Conservation (phyloP, 2,113 vertebrate genomes). For the Euleptes europaea region DNA sequence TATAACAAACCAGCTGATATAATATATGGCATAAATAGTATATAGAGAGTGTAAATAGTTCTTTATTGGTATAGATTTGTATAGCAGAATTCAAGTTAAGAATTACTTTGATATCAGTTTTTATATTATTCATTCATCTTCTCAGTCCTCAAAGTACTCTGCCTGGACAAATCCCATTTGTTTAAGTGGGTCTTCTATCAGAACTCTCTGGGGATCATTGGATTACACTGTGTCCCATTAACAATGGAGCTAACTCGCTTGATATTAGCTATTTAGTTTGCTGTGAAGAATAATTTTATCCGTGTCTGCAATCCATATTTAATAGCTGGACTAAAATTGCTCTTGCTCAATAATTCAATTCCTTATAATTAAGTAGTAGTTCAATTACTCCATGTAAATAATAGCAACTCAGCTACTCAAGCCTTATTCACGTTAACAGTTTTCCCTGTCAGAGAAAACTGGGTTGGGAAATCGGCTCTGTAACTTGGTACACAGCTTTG, state of each 20-base stretch:
- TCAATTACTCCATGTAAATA: conserved; percentile 7
- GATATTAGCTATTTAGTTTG: conserved; percentile 10
- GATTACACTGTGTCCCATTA: not conserved
- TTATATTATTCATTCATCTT: not conserved
- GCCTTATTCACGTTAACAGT: conserved; percentile 13
- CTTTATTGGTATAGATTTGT: not conserved
- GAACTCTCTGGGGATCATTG: not conserved
- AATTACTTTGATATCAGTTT: not conserved
- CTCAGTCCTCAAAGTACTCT: not conserved
- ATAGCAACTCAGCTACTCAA: not conserved
- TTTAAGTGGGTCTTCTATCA: not conserved
- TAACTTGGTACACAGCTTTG: not conserved
- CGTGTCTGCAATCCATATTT: not conserved
- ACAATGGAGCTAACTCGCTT: not conserved
- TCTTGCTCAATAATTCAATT: conserved; percentile 17
- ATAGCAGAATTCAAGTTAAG: not conserved
- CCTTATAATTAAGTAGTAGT: conserved; percentile 36
- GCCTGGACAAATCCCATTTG: not conserved
- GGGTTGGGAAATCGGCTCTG: not conserved
- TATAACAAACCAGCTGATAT: not conserved
- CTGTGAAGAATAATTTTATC: not conserved
- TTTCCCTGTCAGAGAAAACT: not conserved
- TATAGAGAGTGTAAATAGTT: not conserved
- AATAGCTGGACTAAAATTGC: not conserved
- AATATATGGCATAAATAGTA: no score